A percentile compares a stretch with the other conserved stretches of the same genome.
phyloP scores from a whole-genome alignment of 2,888 invertebrate species.

The Beris morrisii region DNA sequence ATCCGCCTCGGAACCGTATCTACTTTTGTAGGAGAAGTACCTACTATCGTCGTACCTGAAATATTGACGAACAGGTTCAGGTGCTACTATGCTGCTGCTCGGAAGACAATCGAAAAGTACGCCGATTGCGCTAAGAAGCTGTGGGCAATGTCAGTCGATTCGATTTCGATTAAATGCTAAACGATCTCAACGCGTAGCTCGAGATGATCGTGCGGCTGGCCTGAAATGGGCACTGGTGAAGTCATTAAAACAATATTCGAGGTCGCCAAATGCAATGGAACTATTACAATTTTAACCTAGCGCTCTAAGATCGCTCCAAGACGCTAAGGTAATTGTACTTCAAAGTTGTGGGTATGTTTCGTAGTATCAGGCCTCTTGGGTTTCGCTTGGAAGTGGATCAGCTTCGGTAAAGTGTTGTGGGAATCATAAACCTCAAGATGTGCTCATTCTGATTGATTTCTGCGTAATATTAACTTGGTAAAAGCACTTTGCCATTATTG shows the following conservation, averaged over 20 bases:
- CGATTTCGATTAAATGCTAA: no score
- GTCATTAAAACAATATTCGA: slow-evolving; percentile 2
- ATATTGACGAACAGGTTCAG: no score
- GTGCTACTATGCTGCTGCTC: no score
- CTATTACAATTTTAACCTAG: slow-evolving; percentile 2
- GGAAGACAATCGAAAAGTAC: no score
- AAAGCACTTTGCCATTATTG: not conserved
- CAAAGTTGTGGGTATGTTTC: not conserved
- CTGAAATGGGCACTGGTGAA: slow-evolving; percentile 5
- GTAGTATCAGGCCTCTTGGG: not conserved
- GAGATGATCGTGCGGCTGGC: slow-evolving; percentile 16
- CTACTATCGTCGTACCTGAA: no score
- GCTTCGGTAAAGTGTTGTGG: not conserved
- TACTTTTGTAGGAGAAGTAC: no score
- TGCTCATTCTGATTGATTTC: not conserved
- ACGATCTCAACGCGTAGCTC: not conserved
- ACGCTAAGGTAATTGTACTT: no score
- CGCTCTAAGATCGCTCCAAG: not conserved
- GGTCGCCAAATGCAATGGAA: slow-evolving; percentile 6
- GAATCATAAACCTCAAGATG: not conserved
- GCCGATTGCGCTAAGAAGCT: no score
- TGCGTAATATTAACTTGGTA: not conserved
- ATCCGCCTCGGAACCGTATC: not conserved
- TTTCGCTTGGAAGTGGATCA: no score
- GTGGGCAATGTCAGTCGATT: no score